These are phyloP conservation scores for Argyra leucocephala DNA, from an alignment of 2,888 invertebrate species.

Conservation along the genomic window DNA sequence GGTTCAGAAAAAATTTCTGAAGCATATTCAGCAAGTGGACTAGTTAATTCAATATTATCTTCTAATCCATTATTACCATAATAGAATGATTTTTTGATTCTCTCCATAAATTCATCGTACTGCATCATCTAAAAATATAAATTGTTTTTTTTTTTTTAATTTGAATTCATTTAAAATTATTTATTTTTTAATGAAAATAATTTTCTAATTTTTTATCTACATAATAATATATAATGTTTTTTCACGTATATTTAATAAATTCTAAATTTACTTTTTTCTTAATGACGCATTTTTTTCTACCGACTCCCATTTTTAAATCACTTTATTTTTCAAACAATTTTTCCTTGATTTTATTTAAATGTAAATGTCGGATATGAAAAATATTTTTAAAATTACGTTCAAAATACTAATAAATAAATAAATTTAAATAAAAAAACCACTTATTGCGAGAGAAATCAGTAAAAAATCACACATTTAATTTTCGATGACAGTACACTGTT, in stretches of 20 bases:
- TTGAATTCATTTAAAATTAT: not conserved
- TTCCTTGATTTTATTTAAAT: too few species aligned
- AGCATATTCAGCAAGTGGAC: constrained; percentile 60
- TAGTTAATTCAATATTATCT: constrained; percentile 64
- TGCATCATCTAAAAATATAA: constrained; percentile 34
- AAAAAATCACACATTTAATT: too few species aligned
- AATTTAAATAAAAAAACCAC: too few species aligned
- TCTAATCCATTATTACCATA: constrained; percentile 74
- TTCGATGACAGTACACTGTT: too few species aligned
- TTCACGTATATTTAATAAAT: not conserved
- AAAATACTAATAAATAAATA: too few species aligned
- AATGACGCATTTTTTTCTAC: constrained; percentile 34
- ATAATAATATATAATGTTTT: too few species aligned
- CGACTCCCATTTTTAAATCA: constrained; percentile 26
- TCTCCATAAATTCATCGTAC: constrained; percentile 66
- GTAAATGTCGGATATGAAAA: too few species aligned
- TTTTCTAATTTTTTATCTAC: not conserved
- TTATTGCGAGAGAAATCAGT: too few species aligned
- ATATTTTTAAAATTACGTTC: too few species aligned
- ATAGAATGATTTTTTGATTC: constrained; percentile 81
- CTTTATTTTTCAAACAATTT: too few species aligned
- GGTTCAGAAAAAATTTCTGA: constrained; percentile 74
- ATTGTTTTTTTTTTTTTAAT: too few species aligned
- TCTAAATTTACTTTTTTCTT: constrained; percentile 19
- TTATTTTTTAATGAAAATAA: not conserved